Evolutionary conservation across 2,797 vertebrate genomes (phyloP).

Genomic region (Amazona finschi): DNA sequence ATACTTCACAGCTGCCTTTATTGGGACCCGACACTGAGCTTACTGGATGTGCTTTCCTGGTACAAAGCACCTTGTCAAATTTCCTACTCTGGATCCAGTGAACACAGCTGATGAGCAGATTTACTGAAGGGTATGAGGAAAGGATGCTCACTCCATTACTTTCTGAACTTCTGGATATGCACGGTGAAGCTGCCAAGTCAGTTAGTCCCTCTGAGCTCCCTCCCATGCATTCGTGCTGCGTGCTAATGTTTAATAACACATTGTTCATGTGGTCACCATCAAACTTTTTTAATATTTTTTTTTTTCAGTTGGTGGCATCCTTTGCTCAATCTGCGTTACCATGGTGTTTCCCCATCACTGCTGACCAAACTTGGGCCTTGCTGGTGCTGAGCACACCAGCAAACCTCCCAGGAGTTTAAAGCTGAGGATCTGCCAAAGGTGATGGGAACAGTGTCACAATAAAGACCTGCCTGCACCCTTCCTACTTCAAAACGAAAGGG

Average conservation of each 20-base stretch:
- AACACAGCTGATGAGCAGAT: slow-evolving; percentile 31
- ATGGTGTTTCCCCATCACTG: background rate
- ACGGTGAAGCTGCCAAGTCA: background rate
- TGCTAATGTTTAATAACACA: background rate
- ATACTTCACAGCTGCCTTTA: slow-evolving; percentile 43
- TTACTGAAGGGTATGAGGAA: slow-evolving; percentile 54
- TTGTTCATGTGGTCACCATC: background rate
- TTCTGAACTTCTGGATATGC: slow-evolving; percentile 17
- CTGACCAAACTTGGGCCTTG: background rate
- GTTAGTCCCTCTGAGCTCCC: background rate
- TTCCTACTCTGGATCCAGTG: slow-evolving; percentile 27
- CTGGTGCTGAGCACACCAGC: background rate
- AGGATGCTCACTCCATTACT: slow-evolving; percentile 42
- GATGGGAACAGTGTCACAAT: background rate
- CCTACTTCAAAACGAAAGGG: background rate
- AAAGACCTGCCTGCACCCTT: background rate
- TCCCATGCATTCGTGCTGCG: background rate
- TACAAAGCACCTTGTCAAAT: slow-evolving; percentile 44
- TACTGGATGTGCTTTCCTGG: slow-evolving; percentile 26
- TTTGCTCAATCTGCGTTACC: background rate
- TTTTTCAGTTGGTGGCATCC: background rate
- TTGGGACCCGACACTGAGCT: slow-evolving; percentile 35
- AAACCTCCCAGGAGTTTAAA: background rate
- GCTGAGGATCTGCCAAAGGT: background rate
- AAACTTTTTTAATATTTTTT: background rate